Percentiles rank a stretch among this genome's conserved stretches.
Conservation (phyloP, 2,888 invertebrate species). For the Trissolcus brochymenae region DNA sequence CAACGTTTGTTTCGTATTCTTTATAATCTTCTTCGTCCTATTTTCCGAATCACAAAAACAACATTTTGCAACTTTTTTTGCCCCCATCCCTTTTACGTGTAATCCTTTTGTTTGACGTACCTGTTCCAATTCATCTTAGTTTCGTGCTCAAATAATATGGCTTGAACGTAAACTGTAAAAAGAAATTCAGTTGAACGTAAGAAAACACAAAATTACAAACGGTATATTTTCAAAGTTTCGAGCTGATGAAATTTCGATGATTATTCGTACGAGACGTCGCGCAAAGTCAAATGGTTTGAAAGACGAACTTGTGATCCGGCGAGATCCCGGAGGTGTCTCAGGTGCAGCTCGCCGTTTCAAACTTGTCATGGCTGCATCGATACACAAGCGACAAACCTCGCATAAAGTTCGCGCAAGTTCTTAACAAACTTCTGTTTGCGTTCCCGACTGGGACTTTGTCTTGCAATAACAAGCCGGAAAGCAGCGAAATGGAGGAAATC, state of each 20-base stretch:
- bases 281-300: constrained; percentile 17
- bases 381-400: constrained; percentile 23
- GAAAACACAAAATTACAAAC: background rate
- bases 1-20: constrained; percentile 24
- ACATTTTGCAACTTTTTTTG: constrained; percentile 13
- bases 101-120: background rate
- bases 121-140: background rate
- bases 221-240: background rate
- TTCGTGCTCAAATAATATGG: constrained; percentile 1
- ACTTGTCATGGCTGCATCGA: constrained; percentile 41
- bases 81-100: background rate
- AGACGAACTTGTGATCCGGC: constrained; percentile 18
- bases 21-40: constrained; percentile 12
- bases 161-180: too few relatives aligned
- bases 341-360: constrained; percentile 19
- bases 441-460: constrained; percentile 38
- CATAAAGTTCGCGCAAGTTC: constrained; percentile 39
- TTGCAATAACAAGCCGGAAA: constrained; percentile 31
- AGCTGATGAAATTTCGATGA: background rate
- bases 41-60: constrained; percentile 15
- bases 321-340: constrained; percentile 22
- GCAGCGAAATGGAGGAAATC: constrained; percentile 16
- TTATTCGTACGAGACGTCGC: background rate
- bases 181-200: too few relatives aligned
- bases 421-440: constrained; percentile 43